phyloP scores from a whole-genome alignment of 2,888 invertebrate genomes.

The Volucella bombylans region DNA sequence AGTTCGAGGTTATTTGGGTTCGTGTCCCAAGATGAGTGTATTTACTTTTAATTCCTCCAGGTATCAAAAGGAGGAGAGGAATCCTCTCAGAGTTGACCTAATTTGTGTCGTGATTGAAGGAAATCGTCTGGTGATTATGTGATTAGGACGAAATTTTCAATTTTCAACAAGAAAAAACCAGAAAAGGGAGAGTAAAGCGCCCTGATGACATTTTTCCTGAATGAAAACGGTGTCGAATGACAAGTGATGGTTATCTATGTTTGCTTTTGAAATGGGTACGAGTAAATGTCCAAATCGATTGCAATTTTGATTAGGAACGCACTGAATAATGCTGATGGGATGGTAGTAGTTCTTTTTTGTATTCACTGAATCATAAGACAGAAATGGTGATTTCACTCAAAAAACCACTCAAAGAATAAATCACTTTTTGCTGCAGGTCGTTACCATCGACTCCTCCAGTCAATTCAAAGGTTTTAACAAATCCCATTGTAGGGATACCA shows the following conservation, averaged over 20 bases:
- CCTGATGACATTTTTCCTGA: slow-evolving; percentile 3
- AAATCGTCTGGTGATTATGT: slow-evolving; percentile 56
- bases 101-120: slow-evolving; percentile 52
- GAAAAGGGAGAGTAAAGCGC: slow-evolving; percentile 6
- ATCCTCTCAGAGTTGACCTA: slow-evolving; percentile 41
- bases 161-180: background rate
- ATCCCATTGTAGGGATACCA: slow-evolving; percentile 33
- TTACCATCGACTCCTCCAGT: background rate
- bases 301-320: slow-evolving; percentile 21
- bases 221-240: slow-evolving; percentile 48
- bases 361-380: no score
- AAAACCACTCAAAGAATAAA: no score
- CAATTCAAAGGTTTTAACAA: slow-evolving; percentile 16
- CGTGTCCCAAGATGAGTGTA: slow-evolving; percentile 2
- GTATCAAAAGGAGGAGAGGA: slow-evolving; percentile 1
- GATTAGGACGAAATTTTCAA: slow-evolving; percentile 36
- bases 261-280: slow-evolving; percentile 4
- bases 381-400: no score
- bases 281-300: slow-evolving; percentile 9
- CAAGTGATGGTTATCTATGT: slow-evolving; percentile 55
- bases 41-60: slow-evolving; percentile 1
- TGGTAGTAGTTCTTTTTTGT: background rate
- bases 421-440: no score
- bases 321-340: slow-evolving; percentile 2
- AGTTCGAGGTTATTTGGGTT: no score